Evolutionary conservation across 2,888 invertebrate genomes (phyloP).

Genomic region (Taenaris catops): DNA sequence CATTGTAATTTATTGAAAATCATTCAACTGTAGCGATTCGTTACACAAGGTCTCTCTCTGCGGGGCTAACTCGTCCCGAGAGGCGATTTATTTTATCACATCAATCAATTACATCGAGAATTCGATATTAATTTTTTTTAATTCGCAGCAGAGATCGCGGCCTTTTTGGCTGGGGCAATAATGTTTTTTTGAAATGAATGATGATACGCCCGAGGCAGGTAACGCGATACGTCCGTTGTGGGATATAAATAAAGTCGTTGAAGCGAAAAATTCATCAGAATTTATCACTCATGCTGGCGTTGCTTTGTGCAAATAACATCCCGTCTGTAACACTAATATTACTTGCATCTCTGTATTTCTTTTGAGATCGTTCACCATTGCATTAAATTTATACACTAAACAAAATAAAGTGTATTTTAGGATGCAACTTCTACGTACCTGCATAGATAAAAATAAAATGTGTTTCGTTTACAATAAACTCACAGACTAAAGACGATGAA

Average conservation of each 20-base stretch:
- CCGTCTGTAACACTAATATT: constrained; percentile 12
- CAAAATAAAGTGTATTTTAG: too few species aligned
- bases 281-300: constrained; percentile 48
- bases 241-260: constrained; percentile 64
- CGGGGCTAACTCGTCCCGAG: constrained; percentile 33
- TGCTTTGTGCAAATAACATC: constrained; percentile 19
- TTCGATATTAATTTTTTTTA: constrained; percentile 58
- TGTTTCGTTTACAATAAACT: too few species aligned
- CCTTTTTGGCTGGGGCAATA: constrained; percentile 47
- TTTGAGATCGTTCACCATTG: constrained; percentile 9
- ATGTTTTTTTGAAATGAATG: constrained; percentile 58
- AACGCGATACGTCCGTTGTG: constrained; percentile 51
- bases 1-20: constrained; percentile 37
- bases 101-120: constrained; percentile 62
- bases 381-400: too few species aligned
- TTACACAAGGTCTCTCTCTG: constrained; percentile 38
- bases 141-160: constrained; percentile 39
- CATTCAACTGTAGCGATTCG: constrained; percentile 52
- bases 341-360: too few species aligned
- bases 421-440: too few species aligned
- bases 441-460: too few species aligned
- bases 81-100: constrained; percentile 57
- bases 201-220: constrained; percentile 55
- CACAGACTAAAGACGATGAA: not conserved
- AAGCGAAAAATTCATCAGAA: constrained; percentile 62